Evolutionary conservation across 2,113 vertebrate genomes (phyloP), one percentile per base, ranked within the genome.

Genomic region (Apodemus sylvaticus): DNA sequence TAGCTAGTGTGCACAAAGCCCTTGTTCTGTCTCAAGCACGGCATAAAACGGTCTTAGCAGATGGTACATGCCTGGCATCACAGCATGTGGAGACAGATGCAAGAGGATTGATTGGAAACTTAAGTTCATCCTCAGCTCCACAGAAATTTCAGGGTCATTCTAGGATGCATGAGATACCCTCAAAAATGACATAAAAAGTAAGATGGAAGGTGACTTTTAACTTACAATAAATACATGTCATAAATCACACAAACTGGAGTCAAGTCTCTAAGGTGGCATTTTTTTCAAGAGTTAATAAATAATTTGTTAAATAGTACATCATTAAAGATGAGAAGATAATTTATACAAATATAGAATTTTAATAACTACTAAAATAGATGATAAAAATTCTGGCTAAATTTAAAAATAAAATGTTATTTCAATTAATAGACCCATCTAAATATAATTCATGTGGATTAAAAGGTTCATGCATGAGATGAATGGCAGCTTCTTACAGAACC

Each of bases 401-500:
- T 58, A 88, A 91, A 95, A 95, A 94, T n/a, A 95, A 90, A 96
- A 92, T 90, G 36, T 77, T 48, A 90, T n/a, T 86, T 11, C 11
- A 66, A 90, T 5, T 79, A 48, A 77, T 79, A 22, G 39, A 90
- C 8, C 16, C 53, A 42, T 83, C 60, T 78, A 86, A 94, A 90
- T 62, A 90, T 71, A 94, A 88, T 29, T 91, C 42, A 86, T 24
- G 34, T 76, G n/a, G 93, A 36, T 90, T 78, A 82, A 86, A 70
- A 86, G 7, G 26, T 42, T 62, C 34, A 78, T 29, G 14, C 24
- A 66, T 39, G 6, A 34, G 34, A 10, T 85, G 73, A 93, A 90
- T 9, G 58, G 70, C 64, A 16, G 19, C 4, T 68, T 58, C 34
- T 24, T 29, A 39, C 83, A 93, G 86, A 31, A 36, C 20, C 73